Conservation (phyloP, 2,113 vertebrate genomes). For the Tachysurus vachellii region DNA sequence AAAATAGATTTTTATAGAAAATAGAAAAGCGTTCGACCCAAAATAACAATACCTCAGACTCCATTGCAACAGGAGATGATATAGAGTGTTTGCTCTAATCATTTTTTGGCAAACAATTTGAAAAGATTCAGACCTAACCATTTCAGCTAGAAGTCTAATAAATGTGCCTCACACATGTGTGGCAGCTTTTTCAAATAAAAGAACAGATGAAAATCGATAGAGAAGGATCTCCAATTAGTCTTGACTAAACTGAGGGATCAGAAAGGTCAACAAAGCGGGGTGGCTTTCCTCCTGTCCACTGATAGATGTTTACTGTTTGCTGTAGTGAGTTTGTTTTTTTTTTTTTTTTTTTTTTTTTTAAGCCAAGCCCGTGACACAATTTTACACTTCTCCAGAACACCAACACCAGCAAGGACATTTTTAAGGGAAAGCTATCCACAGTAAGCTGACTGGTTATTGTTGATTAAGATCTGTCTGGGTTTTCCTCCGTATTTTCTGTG, state of each 20-base stretch:
- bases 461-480: conserved; percentile 7
- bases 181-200: conserved; percentile 70
- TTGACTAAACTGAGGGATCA: conserved; percentile 69
- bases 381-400: conserved; percentile 60
- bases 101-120: conserved; percentile 50
- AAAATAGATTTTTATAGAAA: conserved; percentile 19
- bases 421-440: background rate
- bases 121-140: conserved; percentile 29
- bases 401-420: conserved; percentile 46
- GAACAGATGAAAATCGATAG: conserved; percentile 81
- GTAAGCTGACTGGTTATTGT: conserved; percentile 15
- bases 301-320: conserved; percentile 75
- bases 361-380: conserved; percentile 68
- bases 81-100: conserved; percentile 46
- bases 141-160: conserved; percentile 27
- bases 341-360: background rate
- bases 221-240: conserved; percentile 72
- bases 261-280: conserved; percentile 75
- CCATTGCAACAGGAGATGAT: conserved; percentile 35
- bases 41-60: conserved; percentile 21
- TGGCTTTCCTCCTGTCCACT: conserved; percentile 42
- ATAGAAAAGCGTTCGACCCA: background rate
- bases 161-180: conserved; percentile 47
- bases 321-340: conserved; percentile 66
- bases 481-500: conserved; percentile 35